Conservation (phyloP, 2,888 invertebrate species). For the Fragum fragum region DNA sequence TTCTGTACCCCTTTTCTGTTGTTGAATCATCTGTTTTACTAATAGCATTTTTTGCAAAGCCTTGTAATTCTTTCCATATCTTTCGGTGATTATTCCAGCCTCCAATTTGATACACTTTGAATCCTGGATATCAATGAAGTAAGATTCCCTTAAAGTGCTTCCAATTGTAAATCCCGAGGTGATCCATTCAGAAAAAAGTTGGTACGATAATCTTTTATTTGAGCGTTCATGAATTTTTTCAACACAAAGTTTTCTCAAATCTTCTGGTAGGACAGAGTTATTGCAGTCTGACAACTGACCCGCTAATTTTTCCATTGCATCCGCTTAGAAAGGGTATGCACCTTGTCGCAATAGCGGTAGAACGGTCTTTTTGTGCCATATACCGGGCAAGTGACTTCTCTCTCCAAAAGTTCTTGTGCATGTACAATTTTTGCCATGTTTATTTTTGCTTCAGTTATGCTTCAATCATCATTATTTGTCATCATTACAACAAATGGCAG, state of each 20-base stretch:
- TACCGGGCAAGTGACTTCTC: not conserved
- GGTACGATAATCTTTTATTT: not conserved
- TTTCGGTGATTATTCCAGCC: not conserved
- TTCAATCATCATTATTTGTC: not conserved
- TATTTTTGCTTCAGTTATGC: not conserved
- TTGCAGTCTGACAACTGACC: not conserved
- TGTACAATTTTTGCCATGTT: not conserved
- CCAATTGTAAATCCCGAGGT: not conserved
- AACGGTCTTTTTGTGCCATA: slow-evolving; percentile 6
- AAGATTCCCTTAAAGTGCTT: not conserved
- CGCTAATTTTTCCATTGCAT: not conserved
- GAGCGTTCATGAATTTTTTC: slow-evolving; percentile 3
- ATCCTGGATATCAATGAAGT: not conserved
- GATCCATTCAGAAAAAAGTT: slow-evolving; percentile 5
- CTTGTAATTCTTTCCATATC: not conserved
- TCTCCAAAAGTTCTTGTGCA: not conserved
- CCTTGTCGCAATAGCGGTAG: not conserved
- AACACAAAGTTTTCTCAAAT: not conserved
- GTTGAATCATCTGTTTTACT: too few relatives aligned
- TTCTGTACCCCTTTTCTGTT: too few relatives aligned
- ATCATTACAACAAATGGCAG: slow-evolving; percentile 5
- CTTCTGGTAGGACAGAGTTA: not conserved
- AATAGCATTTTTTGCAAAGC: not conserved
- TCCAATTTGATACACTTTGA: not conserved
- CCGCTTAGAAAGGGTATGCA: not conserved